phyloP scores from a whole-genome alignment of 2,888 invertebrate species.

The Lithosia quadra region DNA sequence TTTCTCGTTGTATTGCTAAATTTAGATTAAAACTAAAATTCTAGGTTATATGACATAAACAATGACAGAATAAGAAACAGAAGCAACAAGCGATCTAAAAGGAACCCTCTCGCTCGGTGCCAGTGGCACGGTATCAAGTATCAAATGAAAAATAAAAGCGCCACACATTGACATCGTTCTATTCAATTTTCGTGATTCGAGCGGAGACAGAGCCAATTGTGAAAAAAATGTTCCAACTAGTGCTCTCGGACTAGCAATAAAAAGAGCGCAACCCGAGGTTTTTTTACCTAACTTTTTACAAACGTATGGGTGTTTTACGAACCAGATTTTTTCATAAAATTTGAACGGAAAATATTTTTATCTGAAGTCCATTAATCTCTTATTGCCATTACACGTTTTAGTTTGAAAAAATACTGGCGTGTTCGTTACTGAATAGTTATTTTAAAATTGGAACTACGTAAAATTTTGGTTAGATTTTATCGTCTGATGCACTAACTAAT shows the following conservation, averaged over 20 bases:
- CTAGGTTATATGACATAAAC: background rate
- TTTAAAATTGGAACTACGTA: background rate
- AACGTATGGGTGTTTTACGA: slow-evolving; percentile 13
- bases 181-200: slow-evolving; percentile 50
- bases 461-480: background rate
- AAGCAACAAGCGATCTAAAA: background rate
- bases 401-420: background rate
- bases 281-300: slow-evolving; percentile 13
- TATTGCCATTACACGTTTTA: background rate
- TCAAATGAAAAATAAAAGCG: slow-evolving; percentile 34
- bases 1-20: background rate
- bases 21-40: background rate
- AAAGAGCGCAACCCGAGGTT: background rate
- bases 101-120: background rate
- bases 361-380: slow-evolving; percentile 8
- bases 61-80: background rate
- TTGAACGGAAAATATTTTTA: background rate
- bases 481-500: too few relatives aligned
- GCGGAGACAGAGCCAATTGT: slow-evolving; percentile 32
- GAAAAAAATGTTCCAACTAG: slow-evolving; percentile 35
- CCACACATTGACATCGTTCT: slow-evolving; percentile 39
- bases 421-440: background rate
- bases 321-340: slow-evolving; percentile 24
- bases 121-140: background rate
- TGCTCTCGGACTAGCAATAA: slow-evolving; percentile 18